Evolutionary conservation across 1,140 invertebrate species (phyloP), one percentile per base, ranked within the genome.

Genomic region (Mylabris phalerata): DNA sequence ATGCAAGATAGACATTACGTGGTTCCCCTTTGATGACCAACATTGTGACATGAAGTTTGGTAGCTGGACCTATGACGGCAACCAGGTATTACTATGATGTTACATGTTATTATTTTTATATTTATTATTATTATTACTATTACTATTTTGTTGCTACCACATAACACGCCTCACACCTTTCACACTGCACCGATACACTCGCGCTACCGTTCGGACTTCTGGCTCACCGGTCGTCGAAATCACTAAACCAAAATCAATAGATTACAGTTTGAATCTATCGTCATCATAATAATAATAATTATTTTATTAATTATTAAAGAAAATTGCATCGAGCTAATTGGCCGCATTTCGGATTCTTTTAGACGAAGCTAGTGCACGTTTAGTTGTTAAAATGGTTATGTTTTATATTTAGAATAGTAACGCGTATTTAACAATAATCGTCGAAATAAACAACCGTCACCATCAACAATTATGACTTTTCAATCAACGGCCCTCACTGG

Each of bases 11-110:
- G 93, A 98, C 85, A 98, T 98, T 82, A 95, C 91, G 72, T 96
- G 93, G 92, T 98, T 97, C 82, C 95, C 95, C 73, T 98, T 97
- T 84, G 95, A 98, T 82, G 93, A 96, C 78, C 95, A 98, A 85
- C 86, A 89, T 78, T 98, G 93, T 82, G 84, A 91, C 76, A 90
- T 97, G 89, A 92, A 93, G 85, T 93, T 94, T 77, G 91, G 91
- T 82, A 93, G 90, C 80, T 94, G 92, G 91, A 92, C 91, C 72
- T 94, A 94, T 80, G 89, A 92, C 78, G 92, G 92, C 71, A 90
- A 90, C 80, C 90, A 95, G 87, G 92, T 93, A 84, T 65, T 62
- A 61, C 60, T 69, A 42, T 50, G 61, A 64, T 66, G 60, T 65
- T 65, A 65, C 65, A 61, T 68, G 64, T 62, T 65, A n/a, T 42